Evolutionary conservation across 2,797 vertebrate genomes (phyloP).

Genomic region (Steatocranus sp.): DNA sequence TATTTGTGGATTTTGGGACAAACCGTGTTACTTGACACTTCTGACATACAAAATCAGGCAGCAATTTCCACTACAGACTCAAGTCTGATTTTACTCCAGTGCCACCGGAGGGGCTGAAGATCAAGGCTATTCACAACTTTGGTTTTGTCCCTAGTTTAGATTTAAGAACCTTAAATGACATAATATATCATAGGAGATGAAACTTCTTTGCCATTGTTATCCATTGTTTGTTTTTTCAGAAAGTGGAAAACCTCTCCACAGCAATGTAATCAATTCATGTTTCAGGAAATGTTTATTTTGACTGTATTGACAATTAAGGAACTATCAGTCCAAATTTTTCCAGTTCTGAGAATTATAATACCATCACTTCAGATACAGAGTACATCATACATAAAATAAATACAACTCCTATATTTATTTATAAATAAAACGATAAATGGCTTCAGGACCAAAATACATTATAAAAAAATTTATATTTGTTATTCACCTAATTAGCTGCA

Average conservation of each 20-base stretch:
- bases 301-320: not conserved
- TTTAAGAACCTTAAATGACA: not conserved
- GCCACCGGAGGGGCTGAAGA: not conserved
- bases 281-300: not conserved
- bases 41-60: not conserved
- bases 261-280: not conserved
- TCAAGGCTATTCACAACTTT: not conserved
- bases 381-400: not conserved
- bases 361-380: not conserved
- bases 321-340: not conserved
- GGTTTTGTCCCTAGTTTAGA: not conserved
- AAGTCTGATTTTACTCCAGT: not conserved
- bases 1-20: not conserved
- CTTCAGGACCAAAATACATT: not conserved
- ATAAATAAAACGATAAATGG: not conserved
- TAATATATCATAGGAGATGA: not conserved
- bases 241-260: not conserved
- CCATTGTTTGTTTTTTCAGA: not conserved
- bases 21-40: not conserved
- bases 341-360: not conserved
- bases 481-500: not conserved
- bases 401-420: not conserved
- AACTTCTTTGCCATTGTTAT: not conserved
- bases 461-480: not conserved
- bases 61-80: not conserved